Evolutionary conservation across 2,797 vertebrate species (phyloP).

Genomic region (Helostoma temminkii): DNA sequence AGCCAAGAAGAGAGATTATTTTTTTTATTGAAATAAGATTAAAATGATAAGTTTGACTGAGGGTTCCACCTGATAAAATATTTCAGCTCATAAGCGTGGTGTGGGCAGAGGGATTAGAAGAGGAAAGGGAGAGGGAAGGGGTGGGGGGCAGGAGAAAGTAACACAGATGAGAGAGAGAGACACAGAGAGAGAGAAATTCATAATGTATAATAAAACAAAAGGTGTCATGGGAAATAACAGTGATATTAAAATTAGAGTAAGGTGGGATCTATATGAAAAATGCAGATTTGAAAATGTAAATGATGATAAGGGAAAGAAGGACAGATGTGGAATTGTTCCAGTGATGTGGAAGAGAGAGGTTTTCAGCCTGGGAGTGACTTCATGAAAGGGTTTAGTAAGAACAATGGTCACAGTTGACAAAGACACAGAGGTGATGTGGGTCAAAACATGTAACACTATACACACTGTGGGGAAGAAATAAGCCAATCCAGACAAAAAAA

Average conservation of each 20-base stretch:
- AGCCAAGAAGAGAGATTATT: conserved; percentile 90
- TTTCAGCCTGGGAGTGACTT: conserved; percentile 11
- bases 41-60: conserved; percentile 93
- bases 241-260: conserved; percentile 88
- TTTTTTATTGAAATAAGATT: conserved; percentile 98
- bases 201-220: conserved; percentile 90
- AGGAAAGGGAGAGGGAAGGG: conserved; percentile 47
- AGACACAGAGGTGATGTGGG: background rate
- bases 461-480: background rate
- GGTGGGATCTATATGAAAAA: conserved; percentile 87
- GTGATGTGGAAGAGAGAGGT: conserved; percentile 36
- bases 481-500: background rate
- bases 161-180: conserved; percentile 45
- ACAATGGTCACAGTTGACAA: conserved; percentile 17
- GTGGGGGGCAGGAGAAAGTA: conserved; percentile 21
- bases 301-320: conserved; percentile 75
- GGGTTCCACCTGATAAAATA: conserved; percentile 95
- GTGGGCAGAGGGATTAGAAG: conserved; percentile 90
- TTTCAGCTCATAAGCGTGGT: conserved; percentile 95
- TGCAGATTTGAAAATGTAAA: conserved; percentile 87
- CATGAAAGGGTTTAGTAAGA: conserved; percentile 1
- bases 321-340: conserved; percentile 65
- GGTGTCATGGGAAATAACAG: conserved; percentile 89
- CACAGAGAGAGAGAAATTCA: conserved; percentile 81
- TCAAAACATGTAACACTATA: conserved; percentile 1